Percentiles rank a stretch among this genome's conserved stretches.
Conservation (phyloP, 2,888 invertebrate species). For the Microctonus hyperodae region DNA sequence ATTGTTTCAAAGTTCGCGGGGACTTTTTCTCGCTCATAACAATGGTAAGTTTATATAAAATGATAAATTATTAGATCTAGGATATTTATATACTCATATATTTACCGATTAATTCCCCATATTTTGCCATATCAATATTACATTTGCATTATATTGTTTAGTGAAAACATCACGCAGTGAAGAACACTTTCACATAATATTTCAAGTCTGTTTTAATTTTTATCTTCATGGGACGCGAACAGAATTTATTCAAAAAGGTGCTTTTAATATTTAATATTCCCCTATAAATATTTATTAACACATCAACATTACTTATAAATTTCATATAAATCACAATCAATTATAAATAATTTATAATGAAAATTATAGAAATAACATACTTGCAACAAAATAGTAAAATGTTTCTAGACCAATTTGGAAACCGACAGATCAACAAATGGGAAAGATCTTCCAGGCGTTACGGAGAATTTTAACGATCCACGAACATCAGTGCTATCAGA, state of each 20-base stretch:
- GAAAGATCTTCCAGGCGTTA: constrained; percentile 46
- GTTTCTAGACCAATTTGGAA: constrained; percentile 48
- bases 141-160: background rate
- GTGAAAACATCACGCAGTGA: background rate
- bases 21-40: constrained; percentile 36
- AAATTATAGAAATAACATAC: background rate
- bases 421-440: constrained; percentile 47
- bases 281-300: constrained; percentile 5
- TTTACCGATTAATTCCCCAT: background rate
- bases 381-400: constrained; percentile 9
- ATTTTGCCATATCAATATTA: background rate
- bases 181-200: background rate
- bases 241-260: background rate
- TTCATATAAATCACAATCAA: background rate
- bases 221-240: background rate
- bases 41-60: constrained; percentile 9
- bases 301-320: background rate
- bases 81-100: background rate
- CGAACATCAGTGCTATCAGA: constrained; percentile 54
- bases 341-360: background rate
- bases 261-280: no score
- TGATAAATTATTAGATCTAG: background rate
- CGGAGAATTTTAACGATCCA: constrained; percentile 48
- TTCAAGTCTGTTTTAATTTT: background rate
- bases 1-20: constrained; percentile 46